Percentiles rank a stretch among this genome's conserved stretches.
Conservation (phyloP, 1,140 invertebrate genomes). For the Neoseiulus cucumeris region DNA sequence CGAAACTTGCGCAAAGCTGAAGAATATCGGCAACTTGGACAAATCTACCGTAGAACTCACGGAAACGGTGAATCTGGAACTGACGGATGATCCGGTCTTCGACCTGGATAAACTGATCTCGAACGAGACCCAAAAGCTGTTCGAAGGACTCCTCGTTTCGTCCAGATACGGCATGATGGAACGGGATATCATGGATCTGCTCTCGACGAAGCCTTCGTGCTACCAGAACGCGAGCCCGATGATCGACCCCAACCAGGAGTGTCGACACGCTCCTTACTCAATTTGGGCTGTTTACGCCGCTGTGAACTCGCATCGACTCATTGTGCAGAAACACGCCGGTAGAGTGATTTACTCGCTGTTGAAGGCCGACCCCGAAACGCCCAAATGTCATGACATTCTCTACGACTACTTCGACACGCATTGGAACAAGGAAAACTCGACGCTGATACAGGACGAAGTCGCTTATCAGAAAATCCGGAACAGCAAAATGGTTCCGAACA, state of each 20-base stretch:
- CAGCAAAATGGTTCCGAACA: conserved; percentile 7
- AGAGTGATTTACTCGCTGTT: background rate
- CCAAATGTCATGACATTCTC: conserved; percentile 4
- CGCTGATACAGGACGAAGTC: background rate
- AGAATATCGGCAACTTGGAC: background rate
- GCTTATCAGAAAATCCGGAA: background rate
- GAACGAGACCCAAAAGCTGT: background rate
- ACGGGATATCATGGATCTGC: background rate
- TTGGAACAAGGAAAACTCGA: conserved; percentile 5
- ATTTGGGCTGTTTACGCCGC: conserved; percentile 1
- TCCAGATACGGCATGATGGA: conserved; percentile 4
- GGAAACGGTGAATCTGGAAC: background rate
- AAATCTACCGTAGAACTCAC: background rate
- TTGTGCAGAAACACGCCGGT: conserved; percentile 3
- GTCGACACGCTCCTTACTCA: conserved; percentile 4
- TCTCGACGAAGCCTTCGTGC: conserved; percentile 2
- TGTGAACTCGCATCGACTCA: background rate
- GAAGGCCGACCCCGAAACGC: background rate
- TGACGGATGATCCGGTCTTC: background rate
- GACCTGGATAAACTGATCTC: background rate
- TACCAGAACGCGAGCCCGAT: background rate
- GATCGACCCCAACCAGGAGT: background rate
- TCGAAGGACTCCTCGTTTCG: background rate
- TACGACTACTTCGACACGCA: conserved; percentile 1
- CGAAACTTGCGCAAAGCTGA: background rate